These are phyloP conservation scores for Mactromeris polynyma DNA, from an alignment of 2,888 invertebrate genomes.

Conservation along the genomic window DNA sequence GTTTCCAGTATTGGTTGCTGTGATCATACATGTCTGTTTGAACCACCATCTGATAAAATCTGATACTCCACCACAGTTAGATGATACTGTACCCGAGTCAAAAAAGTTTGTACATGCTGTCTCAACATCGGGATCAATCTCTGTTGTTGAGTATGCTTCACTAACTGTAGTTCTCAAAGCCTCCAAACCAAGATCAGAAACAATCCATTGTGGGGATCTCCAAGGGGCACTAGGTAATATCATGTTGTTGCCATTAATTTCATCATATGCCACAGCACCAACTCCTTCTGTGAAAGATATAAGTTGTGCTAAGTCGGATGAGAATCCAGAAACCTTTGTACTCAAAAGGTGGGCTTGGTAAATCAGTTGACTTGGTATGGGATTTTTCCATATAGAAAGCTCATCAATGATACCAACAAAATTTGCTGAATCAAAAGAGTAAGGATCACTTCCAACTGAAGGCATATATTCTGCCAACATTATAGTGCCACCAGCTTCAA, in stretches of 20 bases:
- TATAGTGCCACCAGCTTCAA: slow-evolving; percentile 71
- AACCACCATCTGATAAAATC: slow-evolving; percentile 66
- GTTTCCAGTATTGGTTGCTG: slow-evolving; percentile 67
- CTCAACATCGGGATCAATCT: slow-evolving; percentile 45
- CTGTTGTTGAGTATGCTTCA: slow-evolving; percentile 25
- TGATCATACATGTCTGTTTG: slow-evolving; percentile 68
- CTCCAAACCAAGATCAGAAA: slow-evolving; percentile 71
- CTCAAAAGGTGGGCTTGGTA: slow-evolving; percentile 77
- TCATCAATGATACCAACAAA: slow-evolving; percentile 77
- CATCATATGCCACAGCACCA: slow-evolving; percentile 71
- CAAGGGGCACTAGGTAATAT: slow-evolving; percentile 75
- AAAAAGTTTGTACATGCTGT: slow-evolving; percentile 71
- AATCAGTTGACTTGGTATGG: slow-evolving; percentile 72
- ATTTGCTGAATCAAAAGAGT: slow-evolving; percentile 47
- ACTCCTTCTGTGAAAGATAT: slow-evolving; percentile 76
- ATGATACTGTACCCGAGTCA: slow-evolving; percentile 46
- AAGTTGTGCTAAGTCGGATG: slow-evolving; percentile 67
- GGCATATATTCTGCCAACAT: slow-evolving; percentile 77
- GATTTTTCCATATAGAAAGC: slow-evolving; percentile 74
- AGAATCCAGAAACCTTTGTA: slow-evolving; percentile 73
- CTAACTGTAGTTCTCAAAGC: slow-evolving; percentile 43
- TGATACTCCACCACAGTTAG: slow-evolving; percentile 64
- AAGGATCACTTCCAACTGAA: slow-evolving; percentile 56
- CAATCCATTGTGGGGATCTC: slow-evolving; percentile 76
- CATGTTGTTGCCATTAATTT: slow-evolving; percentile 71